These are phyloP conservation scores for Nomia melanderi DNA, from an alignment of 1,140 invertebrate species.

Conservation along the genomic window DNA sequence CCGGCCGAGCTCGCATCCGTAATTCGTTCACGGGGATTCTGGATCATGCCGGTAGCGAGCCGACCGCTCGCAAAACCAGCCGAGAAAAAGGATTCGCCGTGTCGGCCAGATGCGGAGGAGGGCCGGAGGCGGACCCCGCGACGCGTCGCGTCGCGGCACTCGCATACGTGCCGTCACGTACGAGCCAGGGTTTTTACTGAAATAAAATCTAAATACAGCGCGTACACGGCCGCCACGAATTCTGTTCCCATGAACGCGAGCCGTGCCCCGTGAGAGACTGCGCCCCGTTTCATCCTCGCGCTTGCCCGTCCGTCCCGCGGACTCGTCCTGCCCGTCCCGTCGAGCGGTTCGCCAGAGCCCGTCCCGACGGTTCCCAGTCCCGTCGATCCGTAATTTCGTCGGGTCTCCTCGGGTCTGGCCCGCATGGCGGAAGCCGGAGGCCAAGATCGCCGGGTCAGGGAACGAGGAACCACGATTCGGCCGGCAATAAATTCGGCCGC, in stretches of 20 bases:
- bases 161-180: slow-evolving; percentile 74
- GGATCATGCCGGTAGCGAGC: too few relatives aligned
- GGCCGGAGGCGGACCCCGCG: slow-evolving; percentile 35
- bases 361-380: too few relatives aligned
- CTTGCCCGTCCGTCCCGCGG: slow-evolving; percentile 37
- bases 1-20: too few relatives aligned
- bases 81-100: not conserved
- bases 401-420: not conserved
- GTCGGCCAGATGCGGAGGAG: slow-evolving; percentile 32
- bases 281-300: slow-evolving; percentile 27
- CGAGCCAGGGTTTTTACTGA: slow-evolving; percentile 68
- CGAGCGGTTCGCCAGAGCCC: too few relatives aligned
- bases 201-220: slow-evolving; percentile 75
- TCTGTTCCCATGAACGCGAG: slow-evolving; percentile 61
- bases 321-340: not conserved
- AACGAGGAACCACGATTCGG: not conserved
- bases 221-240: slow-evolving; percentile 51
- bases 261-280: slow-evolving; percentile 53
- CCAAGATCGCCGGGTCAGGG: not conserved
- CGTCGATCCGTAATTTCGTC: not conserved
- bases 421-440: slow-evolving; percentile 8
- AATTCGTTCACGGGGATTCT: too few relatives aligned
- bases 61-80: slow-evolving; percentile 19
- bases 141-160: slow-evolving; percentile 45
- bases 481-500: slow-evolving; percentile 51